Evolutionary conservation across 1,140 invertebrate species (phyloP).

Genomic region (Dolichoris vasculosae): DNA sequence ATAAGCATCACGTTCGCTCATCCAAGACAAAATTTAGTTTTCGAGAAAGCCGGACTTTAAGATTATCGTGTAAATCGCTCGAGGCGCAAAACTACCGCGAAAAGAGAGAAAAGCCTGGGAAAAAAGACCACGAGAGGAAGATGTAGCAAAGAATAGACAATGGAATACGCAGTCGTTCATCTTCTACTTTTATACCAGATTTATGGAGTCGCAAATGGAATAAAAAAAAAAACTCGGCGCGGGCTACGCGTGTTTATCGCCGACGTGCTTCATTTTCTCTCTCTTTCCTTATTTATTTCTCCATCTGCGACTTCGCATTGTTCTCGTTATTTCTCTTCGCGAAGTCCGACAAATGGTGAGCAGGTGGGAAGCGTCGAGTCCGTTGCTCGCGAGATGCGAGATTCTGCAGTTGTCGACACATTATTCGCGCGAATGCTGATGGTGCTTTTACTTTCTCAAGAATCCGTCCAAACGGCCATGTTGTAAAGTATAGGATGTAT

Average conservation of each 20-base stretch:
- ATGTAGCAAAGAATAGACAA: neutral
- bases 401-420: neutral
- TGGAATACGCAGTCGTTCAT: neutral
- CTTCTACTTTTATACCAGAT: slow-evolving; percentile 67
- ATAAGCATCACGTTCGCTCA: neutral
- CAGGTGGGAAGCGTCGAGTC: neutral
- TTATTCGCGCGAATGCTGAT: slow-evolving; percentile 27
- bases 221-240: slow-evolving; percentile 69
- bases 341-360: neutral
- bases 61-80: neutral
- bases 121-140: neutral
- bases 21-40: neutral
- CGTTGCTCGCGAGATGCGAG: neutral
- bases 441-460: slow-evolving; percentile 43
- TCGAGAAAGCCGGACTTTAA: neutral
- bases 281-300: neutral
- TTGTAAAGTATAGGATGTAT: neutral
- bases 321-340: neutral
- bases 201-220: slow-evolving; percentile 72
- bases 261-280: slow-evolving; percentile 57
- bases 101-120: neutral
- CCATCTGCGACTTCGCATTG: neutral
- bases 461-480: neutral
- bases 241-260: slow-evolving; percentile 72
- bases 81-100: neutral